A percentile compares a stretch with the other conserved stretches of the same genome.
Conservation (phyloP, 2,888 invertebrate genomes). For the Protodeltote pygarga region DNA sequence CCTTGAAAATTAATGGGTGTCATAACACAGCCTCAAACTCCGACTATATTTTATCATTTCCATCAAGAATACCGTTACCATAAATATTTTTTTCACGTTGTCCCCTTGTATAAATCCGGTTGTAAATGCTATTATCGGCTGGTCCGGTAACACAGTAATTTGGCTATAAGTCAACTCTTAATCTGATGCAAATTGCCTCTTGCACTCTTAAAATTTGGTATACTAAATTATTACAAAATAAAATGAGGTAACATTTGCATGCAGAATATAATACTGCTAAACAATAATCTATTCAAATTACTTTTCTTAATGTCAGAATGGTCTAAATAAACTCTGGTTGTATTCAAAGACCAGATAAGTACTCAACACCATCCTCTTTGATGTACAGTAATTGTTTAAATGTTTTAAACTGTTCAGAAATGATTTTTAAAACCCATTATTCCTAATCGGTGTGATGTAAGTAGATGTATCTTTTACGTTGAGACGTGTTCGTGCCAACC, state of each 20-base stretch:
- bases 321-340: no score
- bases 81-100: slow-evolving; percentile 51
- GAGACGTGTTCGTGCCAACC: slow-evolving; percentile 20
- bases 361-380: slow-evolving; percentile 12
- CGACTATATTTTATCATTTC: slow-evolving; percentile 54
- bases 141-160: slow-evolving; percentile 60
- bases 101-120: slow-evolving; percentile 59
- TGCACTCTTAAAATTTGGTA: slow-evolving; percentile 41
- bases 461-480: slow-evolving; percentile 17
- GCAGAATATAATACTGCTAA: slow-evolving; percentile 13
- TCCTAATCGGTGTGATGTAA: slow-evolving; percentile 45
- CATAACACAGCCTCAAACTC: slow-evolving; percentile 44
- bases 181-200: slow-evolving; percentile 74
- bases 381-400: slow-evolving; percentile 28
- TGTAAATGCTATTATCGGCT: slow-evolving; percentile 46
- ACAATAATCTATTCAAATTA: slow-evolving; percentile 16
- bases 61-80: slow-evolving; percentile 59
- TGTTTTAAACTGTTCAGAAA: slow-evolving; percentile 32
- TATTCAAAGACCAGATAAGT: slow-evolving; percentile 1
- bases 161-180: slow-evolving; percentile 71
- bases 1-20: slow-evolving; percentile 46
- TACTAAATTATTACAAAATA: slow-evolving; percentile 37
- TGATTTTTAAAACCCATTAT: slow-evolving; percentile 42
- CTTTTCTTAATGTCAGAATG: slow-evolving; percentile 6
- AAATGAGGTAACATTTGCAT: slow-evolving; percentile 26